phyloP scores from a whole-genome alignment of 53 echinoderm and acorn worm species.

The Arbacia lixula region DNA sequence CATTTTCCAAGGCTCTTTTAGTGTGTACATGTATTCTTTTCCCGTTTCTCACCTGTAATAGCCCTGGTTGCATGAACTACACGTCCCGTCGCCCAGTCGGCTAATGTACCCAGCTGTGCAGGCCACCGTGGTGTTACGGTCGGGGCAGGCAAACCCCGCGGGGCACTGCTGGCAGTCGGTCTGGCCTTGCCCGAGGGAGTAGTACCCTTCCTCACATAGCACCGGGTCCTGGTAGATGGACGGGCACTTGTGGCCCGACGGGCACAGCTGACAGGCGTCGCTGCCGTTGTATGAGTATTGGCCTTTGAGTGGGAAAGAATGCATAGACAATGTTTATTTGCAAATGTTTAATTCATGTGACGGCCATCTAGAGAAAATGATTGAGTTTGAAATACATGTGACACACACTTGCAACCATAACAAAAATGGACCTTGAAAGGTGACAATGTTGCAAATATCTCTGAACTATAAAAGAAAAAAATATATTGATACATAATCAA shows the following conservation, averaged over 20 bases:
- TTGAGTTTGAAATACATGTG: too few species aligned
- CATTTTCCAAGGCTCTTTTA: too few species aligned
- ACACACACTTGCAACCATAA: too few species aligned
- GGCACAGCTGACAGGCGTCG: slow-evolving; percentile 72
- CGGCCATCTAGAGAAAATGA: too few species aligned
- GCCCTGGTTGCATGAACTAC: slow-evolving; percentile 74
- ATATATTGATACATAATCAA: too few species aligned
- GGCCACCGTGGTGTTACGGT: slow-evolving; percentile 69
- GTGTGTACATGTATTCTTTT: too few species aligned
- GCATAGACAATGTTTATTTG: too few species aligned
- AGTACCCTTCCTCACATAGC: slow-evolving; percentile 82
- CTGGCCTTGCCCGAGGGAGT: slow-evolving; percentile 82
- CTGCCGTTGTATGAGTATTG: slow-evolving; percentile 92
- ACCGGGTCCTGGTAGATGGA: slow-evolving; percentile 83
- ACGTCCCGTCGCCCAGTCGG: slow-evolving; percentile 74
- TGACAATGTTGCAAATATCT: too few species aligned
- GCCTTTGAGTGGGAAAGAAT: slow-evolving; percentile 22
- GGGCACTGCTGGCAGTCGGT: slow-evolving; percentile 76
- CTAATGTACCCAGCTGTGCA: slow-evolving; percentile 88
- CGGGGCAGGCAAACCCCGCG: slow-evolving; percentile 79
- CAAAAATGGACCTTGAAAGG: too few species aligned
- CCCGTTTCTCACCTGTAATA: slow-evolving; percentile 93
- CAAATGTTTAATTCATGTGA: too few species aligned
- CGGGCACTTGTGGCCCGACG: slow-evolving; percentile 85
- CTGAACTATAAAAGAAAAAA: too few species aligned